phyloP scores from a whole-genome alignment of 1,140 invertebrate species.

The Dermatophagoides farinae region DNA sequence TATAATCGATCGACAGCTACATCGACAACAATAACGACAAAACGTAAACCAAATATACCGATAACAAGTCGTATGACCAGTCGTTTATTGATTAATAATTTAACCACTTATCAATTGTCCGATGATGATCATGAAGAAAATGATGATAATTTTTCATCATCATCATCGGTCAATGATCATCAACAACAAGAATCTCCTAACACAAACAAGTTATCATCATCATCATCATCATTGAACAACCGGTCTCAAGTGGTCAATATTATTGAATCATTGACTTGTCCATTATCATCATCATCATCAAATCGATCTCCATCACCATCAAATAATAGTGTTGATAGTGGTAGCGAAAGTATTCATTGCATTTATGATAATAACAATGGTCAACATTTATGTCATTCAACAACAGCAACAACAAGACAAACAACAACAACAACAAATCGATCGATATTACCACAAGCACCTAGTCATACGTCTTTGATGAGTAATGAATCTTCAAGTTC shows the following conservation, averaged over 20 bases:
- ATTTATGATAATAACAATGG: neutral
- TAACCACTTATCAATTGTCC: neutral
- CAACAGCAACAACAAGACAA: neutral
- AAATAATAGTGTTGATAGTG: neutral
- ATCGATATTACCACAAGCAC: neutral
- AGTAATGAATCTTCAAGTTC: slow-evolving; percentile 6
- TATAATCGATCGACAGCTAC: neutral
- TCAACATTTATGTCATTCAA: neutral
- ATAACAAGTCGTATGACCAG: slow-evolving; percentile 12
- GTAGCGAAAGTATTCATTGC: neutral
- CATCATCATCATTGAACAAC: too few species aligned
- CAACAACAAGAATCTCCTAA: neutral
- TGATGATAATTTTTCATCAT: neutral
- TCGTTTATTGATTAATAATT: neutral
- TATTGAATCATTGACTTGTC: too few species aligned
- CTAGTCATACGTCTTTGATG: slow-evolving; percentile 10
- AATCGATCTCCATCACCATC: neutral
- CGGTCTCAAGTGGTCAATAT: too few species aligned
- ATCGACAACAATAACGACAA: neutral
- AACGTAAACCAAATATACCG: slow-evolving; percentile 9
- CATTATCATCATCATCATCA: neutral
- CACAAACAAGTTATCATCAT: too few species aligned
- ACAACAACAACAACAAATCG: neutral
- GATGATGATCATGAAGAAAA: neutral
- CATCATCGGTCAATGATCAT: neutral